Conservation (phyloP, 1,140 invertebrate species). For the Papilio aristodemus region DNA sequence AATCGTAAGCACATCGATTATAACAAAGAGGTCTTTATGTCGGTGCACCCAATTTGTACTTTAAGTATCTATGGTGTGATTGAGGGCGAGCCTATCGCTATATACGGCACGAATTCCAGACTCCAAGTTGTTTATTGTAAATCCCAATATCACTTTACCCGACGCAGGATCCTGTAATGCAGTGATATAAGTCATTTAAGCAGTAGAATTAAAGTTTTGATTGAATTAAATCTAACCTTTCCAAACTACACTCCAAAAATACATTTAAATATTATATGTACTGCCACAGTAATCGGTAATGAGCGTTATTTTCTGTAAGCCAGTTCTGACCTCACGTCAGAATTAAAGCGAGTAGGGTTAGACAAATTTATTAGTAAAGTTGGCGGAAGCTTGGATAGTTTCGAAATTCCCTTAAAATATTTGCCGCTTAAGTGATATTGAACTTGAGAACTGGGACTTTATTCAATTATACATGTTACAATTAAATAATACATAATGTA, state of each 20-base stretch:
- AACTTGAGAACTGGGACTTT: neutral
- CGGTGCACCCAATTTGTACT: too few relatives aligned
- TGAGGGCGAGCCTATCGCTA: too few relatives aligned
- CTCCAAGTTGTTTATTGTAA: too few relatives aligned
- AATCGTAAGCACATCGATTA: too few relatives aligned
- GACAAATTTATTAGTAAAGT: conserved; percentile 23
- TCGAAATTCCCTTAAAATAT: conserved; percentile 5
- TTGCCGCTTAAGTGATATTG: conserved; percentile 3
- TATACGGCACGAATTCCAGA: too few relatives aligned
- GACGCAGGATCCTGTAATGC: too few relatives aligned
- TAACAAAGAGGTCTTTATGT: too few relatives aligned
- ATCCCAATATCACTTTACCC: too few relatives aligned
- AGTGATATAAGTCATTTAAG: too few relatives aligned
- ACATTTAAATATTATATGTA: neutral
- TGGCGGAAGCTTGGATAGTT: conserved; percentile 1
- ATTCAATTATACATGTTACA: neutral
- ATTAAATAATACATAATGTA: neutral
- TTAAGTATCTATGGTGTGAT: too few relatives aligned
- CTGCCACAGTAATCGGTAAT: neutral
- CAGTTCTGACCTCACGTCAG: conserved; percentile 14
- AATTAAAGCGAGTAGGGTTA: conserved; percentile 13
- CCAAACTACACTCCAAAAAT: neutral
- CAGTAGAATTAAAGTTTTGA: too few relatives aligned
- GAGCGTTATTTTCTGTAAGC: neutral
- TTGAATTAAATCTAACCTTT: too few relatives aligned